Conservation (phyloP, 1,140 invertebrate species). For the Zaprionus ghesquierei region DNA sequence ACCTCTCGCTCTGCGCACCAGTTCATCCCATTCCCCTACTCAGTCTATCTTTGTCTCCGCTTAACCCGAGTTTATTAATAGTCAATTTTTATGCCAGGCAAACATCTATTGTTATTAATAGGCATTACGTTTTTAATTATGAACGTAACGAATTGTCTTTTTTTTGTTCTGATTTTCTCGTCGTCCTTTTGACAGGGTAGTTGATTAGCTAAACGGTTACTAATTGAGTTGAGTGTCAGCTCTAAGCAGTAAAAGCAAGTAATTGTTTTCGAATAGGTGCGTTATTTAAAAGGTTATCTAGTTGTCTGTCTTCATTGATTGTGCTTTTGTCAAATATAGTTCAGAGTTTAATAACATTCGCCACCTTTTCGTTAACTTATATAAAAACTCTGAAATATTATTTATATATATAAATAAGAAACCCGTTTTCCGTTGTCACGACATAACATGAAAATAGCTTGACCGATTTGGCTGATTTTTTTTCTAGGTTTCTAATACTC, state of each 20-base stretch:
- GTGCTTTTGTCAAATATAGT: too few species aligned
- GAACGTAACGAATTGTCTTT: slow-evolving; percentile 50
- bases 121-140: slow-evolving; percentile 40
- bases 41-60: background rate
- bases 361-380: too few species aligned
- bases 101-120: slow-evolving; percentile 62
- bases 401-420: too few species aligned
- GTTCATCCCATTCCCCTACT: background rate
- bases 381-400: too few species aligned
- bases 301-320: too few species aligned
- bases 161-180: background rate
- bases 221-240: slow-evolving; percentile 19
- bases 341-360: too few species aligned
- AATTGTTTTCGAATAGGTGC: background rate
- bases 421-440: too few species aligned
- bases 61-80: slow-evolving; percentile 70
- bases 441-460: too few species aligned
- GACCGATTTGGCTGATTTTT: too few species aligned
- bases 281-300: background rate
- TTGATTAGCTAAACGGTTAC: background rate
- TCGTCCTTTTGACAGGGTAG: background rate
- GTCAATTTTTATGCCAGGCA: slow-evolving; percentile 63
- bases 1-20: slow-evolving; percentile 32
- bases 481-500: too few species aligned
- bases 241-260: background rate